Percentiles rank a stretch among this genome's conserved stretches.
phyloP scores from a whole-genome alignment of 2,113 vertebrate genomes.

The Paralichthys olivaceus region DNA sequence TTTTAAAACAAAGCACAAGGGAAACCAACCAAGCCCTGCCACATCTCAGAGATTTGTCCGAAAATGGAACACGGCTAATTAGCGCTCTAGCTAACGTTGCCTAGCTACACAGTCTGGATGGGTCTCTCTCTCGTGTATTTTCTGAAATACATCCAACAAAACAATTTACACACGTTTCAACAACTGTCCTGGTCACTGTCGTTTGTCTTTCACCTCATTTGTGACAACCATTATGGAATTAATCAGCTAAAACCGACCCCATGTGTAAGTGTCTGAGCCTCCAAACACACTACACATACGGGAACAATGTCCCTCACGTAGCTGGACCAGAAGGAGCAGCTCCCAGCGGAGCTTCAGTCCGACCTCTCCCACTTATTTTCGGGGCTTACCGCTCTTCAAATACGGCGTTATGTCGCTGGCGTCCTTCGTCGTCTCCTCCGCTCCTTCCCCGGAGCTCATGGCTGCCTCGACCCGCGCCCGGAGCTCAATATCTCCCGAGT shows the following conservation, averaged over 20 bases:
- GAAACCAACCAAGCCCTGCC: neutral
- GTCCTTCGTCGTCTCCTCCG: slow-evolving; percentile 94
- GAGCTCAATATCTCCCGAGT: slow-evolving; percentile 71
- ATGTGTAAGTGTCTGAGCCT: neutral
- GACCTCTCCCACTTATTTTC: slow-evolving; percentile 27
- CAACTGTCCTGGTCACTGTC: neutral
- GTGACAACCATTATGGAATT: neutral
- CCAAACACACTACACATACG: slow-evolving; percentile 34
- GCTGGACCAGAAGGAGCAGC: slow-evolving; percentile 33
- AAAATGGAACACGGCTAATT: slow-evolving; percentile 57
- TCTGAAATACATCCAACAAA: slow-evolving; percentile 6
- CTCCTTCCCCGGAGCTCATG: slow-evolving; percentile 91
- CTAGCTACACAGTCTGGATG: slow-evolving; percentile 25
- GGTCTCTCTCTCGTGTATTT: neutral
- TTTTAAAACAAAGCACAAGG: neutral
- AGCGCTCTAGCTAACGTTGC: slow-evolving; percentile 52
- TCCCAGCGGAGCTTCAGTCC: slow-evolving; percentile 9
- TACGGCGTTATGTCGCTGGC: slow-evolving; percentile 91
- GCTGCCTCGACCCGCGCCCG: slow-evolving; percentile 74
- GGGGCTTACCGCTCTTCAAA: slow-evolving; percentile 90
- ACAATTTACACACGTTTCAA: neutral
- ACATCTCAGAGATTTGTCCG: slow-evolving; percentile 50
- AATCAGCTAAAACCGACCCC: neutral
- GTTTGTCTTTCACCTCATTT: neutral
- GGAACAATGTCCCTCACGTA: slow-evolving; percentile 63